Conservation (phyloP, 2,797 vertebrate genomes). For the Onychomys torridus region DNA sequence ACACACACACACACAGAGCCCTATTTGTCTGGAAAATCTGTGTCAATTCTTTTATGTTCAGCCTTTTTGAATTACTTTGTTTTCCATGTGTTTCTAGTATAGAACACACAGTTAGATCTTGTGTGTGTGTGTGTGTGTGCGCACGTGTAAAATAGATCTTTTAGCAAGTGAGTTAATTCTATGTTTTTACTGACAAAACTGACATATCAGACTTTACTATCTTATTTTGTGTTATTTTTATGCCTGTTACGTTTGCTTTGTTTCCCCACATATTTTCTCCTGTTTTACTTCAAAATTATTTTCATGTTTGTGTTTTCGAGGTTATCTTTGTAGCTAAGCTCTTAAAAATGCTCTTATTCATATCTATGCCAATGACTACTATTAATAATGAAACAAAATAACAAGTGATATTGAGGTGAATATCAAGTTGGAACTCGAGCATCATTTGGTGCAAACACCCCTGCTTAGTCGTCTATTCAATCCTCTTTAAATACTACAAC, state of each 20-base stretch:
- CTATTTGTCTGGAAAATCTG: slow-evolving; percentile 45
- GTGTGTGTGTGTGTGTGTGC: background rate
- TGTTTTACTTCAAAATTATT: slow-evolving; percentile 38
- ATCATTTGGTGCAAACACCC: background rate
- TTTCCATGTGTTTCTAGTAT: slow-evolving; percentile 8
- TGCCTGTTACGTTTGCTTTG: background rate
- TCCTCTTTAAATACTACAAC: background rate
- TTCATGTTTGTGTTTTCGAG: slow-evolving; percentile 33
- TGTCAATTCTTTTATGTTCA: slow-evolving; percentile 36
- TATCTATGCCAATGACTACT: background rate
- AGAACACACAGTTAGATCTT: background rate
- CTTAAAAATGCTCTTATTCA: background rate
- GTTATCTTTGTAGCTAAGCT: slow-evolving; percentile 3
- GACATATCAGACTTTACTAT: background rate
- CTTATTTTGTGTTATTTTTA: slow-evolving; percentile 57
- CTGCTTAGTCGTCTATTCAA: background rate
- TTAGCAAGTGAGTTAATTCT: slow-evolving; percentile 8
- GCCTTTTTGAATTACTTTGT: slow-evolving; percentile 32
- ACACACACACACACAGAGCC: background rate
- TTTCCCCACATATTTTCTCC: slow-evolving; percentile 33
- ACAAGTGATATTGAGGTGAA: background rate
- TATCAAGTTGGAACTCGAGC: background rate
- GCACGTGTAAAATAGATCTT: slow-evolving; percentile 3
- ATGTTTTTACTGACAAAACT: background rate
- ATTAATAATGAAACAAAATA: background rate